Percentiles rank a stretch among this genome's conserved stretches.
Conservation (phyloP, 2,888 invertebrate species). For the Strigamia crassipes region DNA sequence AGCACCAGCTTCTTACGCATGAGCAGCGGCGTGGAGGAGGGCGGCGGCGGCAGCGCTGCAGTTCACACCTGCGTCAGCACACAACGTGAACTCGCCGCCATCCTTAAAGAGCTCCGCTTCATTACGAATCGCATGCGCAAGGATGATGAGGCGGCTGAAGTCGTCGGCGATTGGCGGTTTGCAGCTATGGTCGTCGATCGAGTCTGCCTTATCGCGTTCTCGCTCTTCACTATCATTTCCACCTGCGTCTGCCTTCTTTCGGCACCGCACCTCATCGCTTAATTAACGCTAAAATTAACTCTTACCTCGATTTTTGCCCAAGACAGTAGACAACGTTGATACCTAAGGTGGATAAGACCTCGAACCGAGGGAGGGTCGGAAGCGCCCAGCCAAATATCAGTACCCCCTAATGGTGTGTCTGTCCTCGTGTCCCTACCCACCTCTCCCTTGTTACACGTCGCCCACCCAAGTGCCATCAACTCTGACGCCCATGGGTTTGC, state of each 20-base stretch:
- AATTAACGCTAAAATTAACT: neutral
- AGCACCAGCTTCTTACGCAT: conserved; percentile 57
- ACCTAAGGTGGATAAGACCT: conserved; percentile 24
- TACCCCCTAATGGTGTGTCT: neutral
- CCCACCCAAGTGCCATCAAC: conserved; percentile 46
- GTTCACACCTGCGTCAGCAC: conserved; percentile 51
- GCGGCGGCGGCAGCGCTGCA: conserved; percentile 50
- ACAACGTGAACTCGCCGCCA: conserved; percentile 78
- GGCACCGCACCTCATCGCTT: conserved; percentile 73
- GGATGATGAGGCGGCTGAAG: conserved; percentile 90
- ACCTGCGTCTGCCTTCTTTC: conserved; percentile 95
- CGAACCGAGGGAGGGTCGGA: conserved; percentile 34
- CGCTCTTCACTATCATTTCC: conserved; percentile 96
- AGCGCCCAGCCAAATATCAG: conserved; percentile 33
- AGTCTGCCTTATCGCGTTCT: conserved; percentile 99
- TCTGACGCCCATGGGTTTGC: conserved; percentile 48
- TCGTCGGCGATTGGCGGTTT: conserved; percentile 99
- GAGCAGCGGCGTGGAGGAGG: conserved; percentile 66
- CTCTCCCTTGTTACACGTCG: conserved; percentile 1
- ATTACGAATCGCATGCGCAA: conserved; percentile 92
- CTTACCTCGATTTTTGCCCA: neutral
- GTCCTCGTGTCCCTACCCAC: neutral
- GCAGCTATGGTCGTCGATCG: conserved; percentile 99
- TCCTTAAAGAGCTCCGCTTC: conserved; percentile 91
- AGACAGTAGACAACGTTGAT: conserved; percentile 31